Conservation (phyloP, 37 sponge, comb jelly and placozoan species). For the Agelas oroides region DNA sequence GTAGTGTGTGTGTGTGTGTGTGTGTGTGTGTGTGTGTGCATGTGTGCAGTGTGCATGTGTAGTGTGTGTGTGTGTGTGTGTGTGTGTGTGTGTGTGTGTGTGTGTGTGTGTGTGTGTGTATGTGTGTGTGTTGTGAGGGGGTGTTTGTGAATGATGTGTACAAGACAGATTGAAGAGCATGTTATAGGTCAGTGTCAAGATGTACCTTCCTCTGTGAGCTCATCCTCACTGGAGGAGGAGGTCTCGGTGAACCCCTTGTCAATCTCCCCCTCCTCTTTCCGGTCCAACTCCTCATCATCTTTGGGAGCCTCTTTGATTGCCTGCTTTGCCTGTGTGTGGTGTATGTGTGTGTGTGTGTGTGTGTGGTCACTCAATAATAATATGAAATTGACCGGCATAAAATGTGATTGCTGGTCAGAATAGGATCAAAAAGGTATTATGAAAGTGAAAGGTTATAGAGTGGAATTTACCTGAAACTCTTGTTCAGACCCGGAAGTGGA, state of each 20-base stretch:
- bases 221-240: slow-evolving; percentile 44
- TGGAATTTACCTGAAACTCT: slow-evolving; percentile 55
- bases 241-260: slow-evolving; percentile 62
- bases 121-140: no score
- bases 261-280: slow-evolving; percentile 59
- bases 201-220: slow-evolving; percentile 73
- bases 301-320: slow-evolving; percentile 56
- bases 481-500: slow-evolving; percentile 62
- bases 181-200: no score
- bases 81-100: not conserved
- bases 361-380: no score
- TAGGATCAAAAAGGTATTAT: no score
- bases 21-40: not conserved
- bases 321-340: slow-evolving; percentile 37
- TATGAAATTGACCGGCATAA: not conserved
- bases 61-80: not conserved
- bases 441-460: no score
- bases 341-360: no score
- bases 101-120: no score
- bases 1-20: no score
- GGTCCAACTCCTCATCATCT: slow-evolving; percentile 78
- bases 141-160: no score
- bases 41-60: not conserved
- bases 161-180: no score
- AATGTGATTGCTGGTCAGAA: not conserved